Base-by-base conservation (phyloP, 1,140 invertebrate species). In the Homalodisca vitripennis region DNA sequence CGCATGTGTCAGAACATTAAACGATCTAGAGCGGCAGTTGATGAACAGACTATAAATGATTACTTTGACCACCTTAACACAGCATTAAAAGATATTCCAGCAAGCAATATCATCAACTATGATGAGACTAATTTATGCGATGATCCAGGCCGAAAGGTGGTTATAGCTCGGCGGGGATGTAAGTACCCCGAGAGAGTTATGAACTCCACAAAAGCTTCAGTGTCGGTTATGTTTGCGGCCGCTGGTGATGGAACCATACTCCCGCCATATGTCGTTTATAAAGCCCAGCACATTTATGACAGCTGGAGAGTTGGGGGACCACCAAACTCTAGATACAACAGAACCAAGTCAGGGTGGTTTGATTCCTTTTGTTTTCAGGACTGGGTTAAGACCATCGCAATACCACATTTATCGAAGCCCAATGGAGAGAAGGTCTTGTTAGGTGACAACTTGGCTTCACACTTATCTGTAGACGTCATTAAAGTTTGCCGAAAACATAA, bases 391-490 rank as follows among this genome's bases (percentile, higher is more conserved):
- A 53, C 48, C 6, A n/a, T 53, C 3, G 48, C 48, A n/a, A 3
- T 53, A 3, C 48, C 48, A 14, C 20, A 53, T 22, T 53, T 12
- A 3, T 12, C 3, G 20, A 53, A 53, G 48, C 22, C 20, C 20
- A 17, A 65, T n/a, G 70, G 57, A 10, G 26, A 17, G 22, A 55
- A 71, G 68, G 22, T 70, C 24, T 64, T 80, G 24, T 75, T 78
- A 20, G 76, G 76, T 12, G 79, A 82, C 68, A 81, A 81, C 72
- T 70, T 82, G 26, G 71, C 72, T 13, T 76, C 73, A n/a, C 80
- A 81, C 72, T 68, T 81, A n/a, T 75, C 73, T 26, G 3, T 74
- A 17, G 72, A 79, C 29, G 29, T 79, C 1, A 73, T 81, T 26
- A 72, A 75, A 62, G 10, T 68, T n/a, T 78, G 77, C 29, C 31